A percentile compares a stretch with the other conserved stretches of the same genome.
phyloP scores from a whole-genome alignment of 2,888 invertebrate species.

The Mystacides longicornis region DNA sequence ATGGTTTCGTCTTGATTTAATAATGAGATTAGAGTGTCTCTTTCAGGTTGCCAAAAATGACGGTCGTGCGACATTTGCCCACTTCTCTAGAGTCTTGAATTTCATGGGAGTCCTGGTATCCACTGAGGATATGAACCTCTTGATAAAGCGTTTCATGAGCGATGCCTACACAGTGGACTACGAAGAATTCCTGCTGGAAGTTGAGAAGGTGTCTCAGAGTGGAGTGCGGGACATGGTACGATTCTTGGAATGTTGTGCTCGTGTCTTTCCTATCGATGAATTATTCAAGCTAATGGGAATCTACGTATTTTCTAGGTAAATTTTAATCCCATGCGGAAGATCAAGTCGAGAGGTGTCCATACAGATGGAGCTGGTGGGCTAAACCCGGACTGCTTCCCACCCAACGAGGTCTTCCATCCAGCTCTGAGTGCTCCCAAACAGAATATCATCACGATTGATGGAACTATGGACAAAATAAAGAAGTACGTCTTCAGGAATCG shows the following conservation, averaged over 20 bases:
- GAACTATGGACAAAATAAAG: constrained; percentile 57
- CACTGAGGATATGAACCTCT: constrained; percentile 62
- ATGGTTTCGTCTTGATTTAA: too few species aligned
- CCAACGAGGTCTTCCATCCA: constrained; percentile 48
- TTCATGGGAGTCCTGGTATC: constrained; percentile 63
- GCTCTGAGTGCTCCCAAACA: constrained; percentile 34
- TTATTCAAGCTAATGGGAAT: too few species aligned
- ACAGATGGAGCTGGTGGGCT: constrained; percentile 2
- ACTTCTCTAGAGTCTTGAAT: constrained; percentile 66
- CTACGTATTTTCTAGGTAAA: constrained; percentile 8
- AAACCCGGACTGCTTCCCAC: constrained; percentile 9
- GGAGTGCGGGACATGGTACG: constrained; percentile 33
- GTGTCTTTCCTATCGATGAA: too few species aligned
- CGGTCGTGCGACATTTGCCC: constrained; percentile 68
- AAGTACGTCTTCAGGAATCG: constrained; percentile 57
- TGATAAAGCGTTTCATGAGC: constrained; percentile 68
- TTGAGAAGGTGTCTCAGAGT: neutral
- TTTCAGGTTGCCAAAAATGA: constrained; percentile 62
- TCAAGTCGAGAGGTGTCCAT: constrained; percentile 4
- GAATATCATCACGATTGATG: neutral
- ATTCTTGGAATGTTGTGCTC: too few species aligned
- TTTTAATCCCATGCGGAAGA: constrained; percentile 9
- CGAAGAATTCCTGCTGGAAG: constrained; percentile 51
- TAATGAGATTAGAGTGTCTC: too few species aligned
- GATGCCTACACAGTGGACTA: constrained; percentile 73